These are phyloP conservation scores for Indicator maculatus DNA, from an alignment of 2,113 vertebrate genomes.

Conservation along the genomic window DNA sequence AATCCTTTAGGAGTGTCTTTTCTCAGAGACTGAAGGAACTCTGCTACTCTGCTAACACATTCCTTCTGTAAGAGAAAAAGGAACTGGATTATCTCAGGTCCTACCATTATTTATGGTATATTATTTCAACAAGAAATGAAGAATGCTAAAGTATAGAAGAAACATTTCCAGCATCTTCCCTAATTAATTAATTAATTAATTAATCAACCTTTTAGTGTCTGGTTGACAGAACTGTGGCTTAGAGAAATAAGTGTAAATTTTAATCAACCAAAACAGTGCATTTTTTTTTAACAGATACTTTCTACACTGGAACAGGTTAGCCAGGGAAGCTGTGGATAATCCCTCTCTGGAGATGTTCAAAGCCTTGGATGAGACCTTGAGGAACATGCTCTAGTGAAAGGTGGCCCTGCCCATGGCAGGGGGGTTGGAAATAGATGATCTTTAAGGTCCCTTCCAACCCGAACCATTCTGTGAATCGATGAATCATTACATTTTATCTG, in stretches of 20 bases:
- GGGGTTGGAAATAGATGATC: too few species aligned
- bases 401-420: too few species aligned
- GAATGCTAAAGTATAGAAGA: not conserved
- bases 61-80: not conserved
- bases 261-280: not conserved
- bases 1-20: not conserved
- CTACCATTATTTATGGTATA: not conserved
- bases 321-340: too few species aligned
- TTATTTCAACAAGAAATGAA: not conserved
- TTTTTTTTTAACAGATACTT: not conserved
- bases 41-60: not conserved
- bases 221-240: not conserved
- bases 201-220: not conserved
- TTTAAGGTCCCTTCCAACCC: too few species aligned
- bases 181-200: not conserved
- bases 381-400: too few species aligned
- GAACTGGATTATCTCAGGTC: not conserved
- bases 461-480: not conserved
- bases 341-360: too few species aligned
- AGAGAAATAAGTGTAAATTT: not conserved
- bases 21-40: not conserved
- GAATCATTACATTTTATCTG: conserved; percentile 47
- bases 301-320: not conserved
- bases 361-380: too few species aligned
- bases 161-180: not conserved